Evolutionary conservation across 1,140 invertebrate species (phyloP), one percentile per base, ranked within the genome.

Genomic region (Spodoptera frugiperda): DNA sequence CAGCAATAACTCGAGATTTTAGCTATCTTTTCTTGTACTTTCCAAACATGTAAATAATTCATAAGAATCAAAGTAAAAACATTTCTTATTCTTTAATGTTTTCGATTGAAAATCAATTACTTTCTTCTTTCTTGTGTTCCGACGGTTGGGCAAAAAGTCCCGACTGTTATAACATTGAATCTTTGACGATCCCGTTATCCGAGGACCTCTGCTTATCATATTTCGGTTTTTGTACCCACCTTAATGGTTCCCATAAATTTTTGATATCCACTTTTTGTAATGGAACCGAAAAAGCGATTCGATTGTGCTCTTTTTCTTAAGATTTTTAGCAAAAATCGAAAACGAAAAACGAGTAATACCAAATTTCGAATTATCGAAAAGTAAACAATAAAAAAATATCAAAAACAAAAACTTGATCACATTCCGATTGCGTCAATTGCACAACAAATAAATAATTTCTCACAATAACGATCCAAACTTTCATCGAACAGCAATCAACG

Each of bases 241-340:
- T 54, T 72, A 90, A 91, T 91, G 89, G 89, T 85, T 78, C 84
- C 89, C 87, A 90, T 91, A 92, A 89, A 92, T 90, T 89, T 90
- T 89, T 90, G 87, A 92, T 92, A 89, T 87, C 85, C 86, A 87
- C 89, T 92, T 93, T 89, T 87, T 84, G 85, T 17, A 25, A 48
- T 61, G 49, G 21, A 51, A 61, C 15, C 21, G 46, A 76, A 76
- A 68, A 73, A 73, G 39, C 19, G 21, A 15, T 30, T 68, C 65
- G 65, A 53, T 33, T 30, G 46, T 30, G 2, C 2, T n/a, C 53
- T 68, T 68, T 68, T 61, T 61, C 33, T 57, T 19, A 21, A 12
- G 21, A 14, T 11, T 30, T 55, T 55, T 57, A 30, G 11, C 5
- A 57, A 57, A 57, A 12, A 12, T 57, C 21, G 14, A 57, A 25